Evolutionary conservation across 2,113 vertebrate genomes (phyloP), one percentile per base, ranked within the genome.

Genomic region (Apus apus): DNA sequence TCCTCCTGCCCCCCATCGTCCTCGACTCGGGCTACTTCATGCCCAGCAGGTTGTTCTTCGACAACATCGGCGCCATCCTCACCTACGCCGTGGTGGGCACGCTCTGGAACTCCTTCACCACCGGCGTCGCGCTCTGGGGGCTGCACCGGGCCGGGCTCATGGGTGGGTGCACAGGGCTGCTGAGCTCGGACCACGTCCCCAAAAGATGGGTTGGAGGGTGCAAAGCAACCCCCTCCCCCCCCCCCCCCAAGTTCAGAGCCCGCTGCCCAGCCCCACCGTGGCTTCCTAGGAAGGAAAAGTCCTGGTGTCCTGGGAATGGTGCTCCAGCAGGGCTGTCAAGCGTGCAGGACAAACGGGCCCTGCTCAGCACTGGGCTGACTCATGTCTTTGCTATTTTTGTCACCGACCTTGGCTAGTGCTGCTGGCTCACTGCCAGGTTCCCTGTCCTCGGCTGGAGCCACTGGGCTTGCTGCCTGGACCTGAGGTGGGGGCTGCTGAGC

Each of bases 21-120:
- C 98, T 99, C 0, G 99, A 99, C 81, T 99, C 99, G 0, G 99
- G 99, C 4, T 99, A 99, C 97, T 99, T 99, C 97, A 99, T 99
- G 99, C 99, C 99, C 19, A 98, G 99, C 40, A 97, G 99, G 5
- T 98, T 99, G 46, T 99, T 99, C 97, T 99, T 99, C 5, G 99
- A 99, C 98, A 99, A 99, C 97, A 97, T 99, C 9, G 99, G 99
- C 2, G 98, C 99, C 97, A 99, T 99, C 97, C 98, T 99, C 94
- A 98, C 98, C 87, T 99, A 99, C 3, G 99, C 99, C 0, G 99
- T 99, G 94, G 98, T 99, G 78, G 99, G 99, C 56, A 99, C 99
- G 0, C 98, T 99, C 96, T 99, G 99, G 99, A 99, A 99, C 92
- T 98, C 99, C 90, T 99, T 99, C 89, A 98, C 99, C 89, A 99